A percentile compares a stretch with the other conserved stretches of the same genome.
Conservation (phyloP, 2,113 vertebrate genomes). For the Brachyhypopomus gauderio region DNA sequence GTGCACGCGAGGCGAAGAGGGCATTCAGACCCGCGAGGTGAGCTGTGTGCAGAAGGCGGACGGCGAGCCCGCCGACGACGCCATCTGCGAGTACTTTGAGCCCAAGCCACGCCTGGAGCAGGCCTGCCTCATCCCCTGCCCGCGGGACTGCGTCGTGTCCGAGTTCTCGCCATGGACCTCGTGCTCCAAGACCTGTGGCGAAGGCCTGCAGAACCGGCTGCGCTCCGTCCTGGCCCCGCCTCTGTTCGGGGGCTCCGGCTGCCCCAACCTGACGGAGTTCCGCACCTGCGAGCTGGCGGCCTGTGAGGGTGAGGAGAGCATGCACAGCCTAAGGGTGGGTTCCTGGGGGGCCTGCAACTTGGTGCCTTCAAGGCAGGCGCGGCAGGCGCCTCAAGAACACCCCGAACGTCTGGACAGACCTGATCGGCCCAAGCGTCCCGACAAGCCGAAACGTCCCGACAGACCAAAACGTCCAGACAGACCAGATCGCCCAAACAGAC, state of each 20-base stretch:
- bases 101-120: constrained; percentile 92
- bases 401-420: constrained; percentile 42
- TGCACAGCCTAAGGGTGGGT: constrained; percentile 86
- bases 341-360: constrained; percentile 83
- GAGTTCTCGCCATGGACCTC: constrained; percentile 86
- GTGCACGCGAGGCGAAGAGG: constrained; percentile 88
- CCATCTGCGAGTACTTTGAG: constrained; percentile 96
- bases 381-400: constrained; percentile 67
- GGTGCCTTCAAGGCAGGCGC: constrained; percentile 73
- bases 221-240: constrained; percentile 86
- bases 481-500: constrained; percentile 26
- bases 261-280: constrained; percentile 93
- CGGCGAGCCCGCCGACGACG: constrained; percentile 79
- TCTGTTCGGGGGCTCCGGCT: constrained; percentile 85
- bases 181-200: constrained; percentile 91
- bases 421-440: constrained; percentile 49
- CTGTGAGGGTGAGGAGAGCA: constrained; percentile 79
- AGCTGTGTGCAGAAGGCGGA: constrained; percentile 85
- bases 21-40: constrained; percentile 89
- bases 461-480: constrained; percentile 50
- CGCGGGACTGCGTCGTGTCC: constrained; percentile 86
- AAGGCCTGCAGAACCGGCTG: constrained; percentile 85
- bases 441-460: constrained; percentile 26
- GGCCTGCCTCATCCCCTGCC: constrained; percentile 94
- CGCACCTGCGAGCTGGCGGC: constrained; percentile 80